Percentiles rank a stretch among this genome's conserved stretches.
Evolutionary conservation across 2,797 vertebrate species (phyloP).

Genomic region (Anniella stebbinsi): DNA sequence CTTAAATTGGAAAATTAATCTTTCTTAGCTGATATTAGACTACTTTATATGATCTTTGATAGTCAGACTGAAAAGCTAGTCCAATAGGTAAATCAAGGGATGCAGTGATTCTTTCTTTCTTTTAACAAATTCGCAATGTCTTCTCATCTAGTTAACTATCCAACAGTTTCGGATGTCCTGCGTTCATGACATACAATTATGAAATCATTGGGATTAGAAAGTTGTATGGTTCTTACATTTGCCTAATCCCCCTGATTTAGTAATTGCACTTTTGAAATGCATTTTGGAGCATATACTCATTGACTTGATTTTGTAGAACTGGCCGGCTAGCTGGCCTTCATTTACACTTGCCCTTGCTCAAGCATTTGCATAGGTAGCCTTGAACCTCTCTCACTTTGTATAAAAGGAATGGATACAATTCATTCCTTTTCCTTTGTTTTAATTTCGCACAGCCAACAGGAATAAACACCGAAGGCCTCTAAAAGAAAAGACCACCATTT

Average conservation of each 20-base stretch:
- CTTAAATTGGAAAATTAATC: background rate
- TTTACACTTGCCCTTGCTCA: background rate
- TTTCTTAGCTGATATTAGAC: background rate
- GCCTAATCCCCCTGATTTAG: background rate
- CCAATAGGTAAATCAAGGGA: background rate
- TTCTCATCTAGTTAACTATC: background rate
- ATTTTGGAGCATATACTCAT: background rate
- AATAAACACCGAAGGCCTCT: background rate
- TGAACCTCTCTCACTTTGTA: background rate
- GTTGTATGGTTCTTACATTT: background rate
- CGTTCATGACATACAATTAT: background rate
- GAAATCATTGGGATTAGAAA: background rate
- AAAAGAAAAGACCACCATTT: slow-evolving; percentile 17
- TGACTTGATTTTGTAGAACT: background rate
- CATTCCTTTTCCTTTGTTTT: background rate
- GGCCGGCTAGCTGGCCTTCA: background rate
- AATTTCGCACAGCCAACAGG: background rate
- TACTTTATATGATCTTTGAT: background rate
- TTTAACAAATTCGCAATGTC: background rate
- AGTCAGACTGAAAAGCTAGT: background rate
- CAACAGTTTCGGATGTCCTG: background rate
- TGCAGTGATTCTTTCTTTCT: background rate
- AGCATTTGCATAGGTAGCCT: background rate
- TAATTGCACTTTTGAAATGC: background rate
- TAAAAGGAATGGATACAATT: background rate